These are phyloP conservation scores for Lacerta agilis DNA, from an alignment of 2,797 vertebrate species.

Conservation along the genomic window DNA sequence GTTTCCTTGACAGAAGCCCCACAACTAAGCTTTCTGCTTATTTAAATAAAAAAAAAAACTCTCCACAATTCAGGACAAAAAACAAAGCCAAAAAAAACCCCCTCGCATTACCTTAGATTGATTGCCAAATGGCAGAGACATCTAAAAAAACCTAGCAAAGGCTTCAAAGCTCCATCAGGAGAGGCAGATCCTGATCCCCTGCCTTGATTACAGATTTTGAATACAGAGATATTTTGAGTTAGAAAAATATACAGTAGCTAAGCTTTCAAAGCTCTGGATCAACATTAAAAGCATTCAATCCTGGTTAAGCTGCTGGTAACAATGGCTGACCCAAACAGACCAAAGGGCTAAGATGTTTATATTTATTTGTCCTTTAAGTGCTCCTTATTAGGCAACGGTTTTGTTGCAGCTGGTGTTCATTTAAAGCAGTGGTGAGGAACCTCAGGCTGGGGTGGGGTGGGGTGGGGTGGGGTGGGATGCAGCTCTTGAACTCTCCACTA, in stretches of 20 bases:
- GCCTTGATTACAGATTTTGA: conserved; percentile 73
- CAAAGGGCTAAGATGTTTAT: conserved; percentile 27
- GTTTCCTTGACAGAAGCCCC: conserved; percentile 69
- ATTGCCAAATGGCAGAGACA: conserved; percentile 59
- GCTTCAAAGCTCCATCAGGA: conserved; percentile 62
- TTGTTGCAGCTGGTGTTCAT: background rate
- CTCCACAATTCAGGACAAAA: conserved; percentile 13
- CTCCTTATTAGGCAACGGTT: conserved; percentile 34
- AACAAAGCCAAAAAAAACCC: rapidly evolving
- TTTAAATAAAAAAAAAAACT: conserved; percentile 47
- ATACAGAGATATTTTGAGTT: conserved; percentile 63
- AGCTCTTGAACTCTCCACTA: no score
- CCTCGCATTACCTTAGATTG: conserved; percentile 43
- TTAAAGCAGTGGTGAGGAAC: background rate
- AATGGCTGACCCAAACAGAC: conserved; percentile 51
- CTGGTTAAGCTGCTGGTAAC: conserved; percentile 55
- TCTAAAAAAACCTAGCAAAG: conserved; percentile 50
- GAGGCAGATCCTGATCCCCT: conserved; percentile 66
- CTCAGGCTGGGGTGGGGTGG: no score
- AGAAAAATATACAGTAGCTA: conserved; percentile 80
- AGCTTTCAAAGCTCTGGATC: conserved; percentile 78
- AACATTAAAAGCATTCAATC: conserved; percentile 69
- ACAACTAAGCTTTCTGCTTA: conserved; percentile 55
- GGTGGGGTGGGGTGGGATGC: no score
- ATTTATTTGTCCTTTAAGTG: conserved; percentile 59